Evolutionary conservation across 2,113 vertebrate genomes (phyloP).

Genomic region (Gambusia affinis): DNA sequence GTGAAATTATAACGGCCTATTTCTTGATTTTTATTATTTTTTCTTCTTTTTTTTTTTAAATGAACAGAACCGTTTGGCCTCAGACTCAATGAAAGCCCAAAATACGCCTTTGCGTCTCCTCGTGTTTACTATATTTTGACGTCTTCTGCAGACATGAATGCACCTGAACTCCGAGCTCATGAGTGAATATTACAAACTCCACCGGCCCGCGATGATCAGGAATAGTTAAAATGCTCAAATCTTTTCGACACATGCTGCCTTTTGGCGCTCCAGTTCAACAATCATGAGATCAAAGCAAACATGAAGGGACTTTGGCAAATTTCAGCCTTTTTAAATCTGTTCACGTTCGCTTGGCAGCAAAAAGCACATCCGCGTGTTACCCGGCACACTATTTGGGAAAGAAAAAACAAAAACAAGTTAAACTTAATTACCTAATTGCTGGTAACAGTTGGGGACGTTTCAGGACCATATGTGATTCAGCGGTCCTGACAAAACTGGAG

Average conservation of each 20-base stretch:
- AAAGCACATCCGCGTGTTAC: no score
- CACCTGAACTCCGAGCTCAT: constrained; percentile 32
- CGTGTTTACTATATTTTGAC: constrained; percentile 47
- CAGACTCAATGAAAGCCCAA: constrained; percentile 5
- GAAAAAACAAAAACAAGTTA: no score
- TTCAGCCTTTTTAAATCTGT: not conserved
- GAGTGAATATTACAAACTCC: constrained; percentile 36
- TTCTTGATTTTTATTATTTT: not conserved
- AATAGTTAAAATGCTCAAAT: constrained; percentile 47
- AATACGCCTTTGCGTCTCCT: constrained; percentile 21
- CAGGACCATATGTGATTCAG: no score
- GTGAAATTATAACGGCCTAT: not conserved
- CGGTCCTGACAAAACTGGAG: no score
- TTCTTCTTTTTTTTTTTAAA: not conserved
- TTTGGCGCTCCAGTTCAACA: constrained; percentile 18
- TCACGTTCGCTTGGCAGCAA: no score
- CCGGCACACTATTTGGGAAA: no score
- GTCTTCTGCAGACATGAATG: constrained; percentile 41
- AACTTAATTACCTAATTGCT: no score
- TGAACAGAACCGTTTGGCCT: not conserved
- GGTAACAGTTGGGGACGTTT: no score
- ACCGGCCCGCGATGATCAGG: constrained; percentile 50
- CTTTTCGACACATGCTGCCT: constrained; percentile 40
- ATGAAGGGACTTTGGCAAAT: not conserved
- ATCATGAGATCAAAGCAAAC: constrained; percentile 10